Base-by-base conservation (phyloP, 2,888 invertebrate genomes). In the Trichacis sp. region DNA sequence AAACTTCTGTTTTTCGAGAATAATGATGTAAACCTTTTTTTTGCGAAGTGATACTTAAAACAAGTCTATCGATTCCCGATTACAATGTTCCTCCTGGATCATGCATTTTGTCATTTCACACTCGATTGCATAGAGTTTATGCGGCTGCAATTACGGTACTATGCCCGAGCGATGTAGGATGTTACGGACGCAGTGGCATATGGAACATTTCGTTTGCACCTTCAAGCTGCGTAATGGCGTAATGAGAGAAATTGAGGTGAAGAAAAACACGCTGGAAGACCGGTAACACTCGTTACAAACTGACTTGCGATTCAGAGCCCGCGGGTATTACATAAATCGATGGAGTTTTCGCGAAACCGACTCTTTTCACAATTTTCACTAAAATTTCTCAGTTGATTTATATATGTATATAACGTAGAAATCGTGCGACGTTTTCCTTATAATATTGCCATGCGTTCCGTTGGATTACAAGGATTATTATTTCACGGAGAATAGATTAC, bases 161-260 rank as follows among this genome's bases (percentile, higher is more conserved):
- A 64, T 42, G 1, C 15, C 36, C 36, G 36, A 12, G 3, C 2
- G 47, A 47, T 53, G 63, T 60, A 59, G 62, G 63, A 67, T 67
- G 63, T 67, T 68, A 68, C 67, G 60, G 67, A 12, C 60, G 8
- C 46, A 42, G 57, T 64, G 47, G 63, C 67, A 60, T 64, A 64
- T 60, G 57, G 67, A 68, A 64, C 63, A 57, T 59, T 49, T 38
- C 49, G 46, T 57, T 60, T 67, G 55, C 63, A 63, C 63, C 57
- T 63, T 24, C 24, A 8, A 24, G 24, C 46, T 24, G 30, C 42
- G 29, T 59, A 56, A 57, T 67, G 67, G 55, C 67, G 67, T 62
- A 63, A 67, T 20, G 51, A 38, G 67, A 66, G 66, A 67, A 67
- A 63, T 59, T 63, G 59, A 38, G 53, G 36, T 50, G 54, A 51